Evolutionary conservation across 2,797 vertebrate genomes (phyloP).

Genomic region (Astyanax mexicanus): DNA sequence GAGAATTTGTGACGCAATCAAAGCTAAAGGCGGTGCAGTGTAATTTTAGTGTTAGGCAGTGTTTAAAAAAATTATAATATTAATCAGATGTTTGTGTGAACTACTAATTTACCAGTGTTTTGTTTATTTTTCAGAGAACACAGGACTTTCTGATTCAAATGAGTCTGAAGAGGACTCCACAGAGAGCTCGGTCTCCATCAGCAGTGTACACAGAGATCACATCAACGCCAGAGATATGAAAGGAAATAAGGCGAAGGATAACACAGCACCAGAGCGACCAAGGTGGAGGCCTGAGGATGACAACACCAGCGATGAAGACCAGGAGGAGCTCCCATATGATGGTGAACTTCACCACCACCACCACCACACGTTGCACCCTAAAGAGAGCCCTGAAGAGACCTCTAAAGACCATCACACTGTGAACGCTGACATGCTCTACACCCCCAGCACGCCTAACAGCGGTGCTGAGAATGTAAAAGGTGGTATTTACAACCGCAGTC

Average conservation of each 20-base stretch:
- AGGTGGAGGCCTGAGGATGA: constrained; percentile 57
- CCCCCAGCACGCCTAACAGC: background rate
- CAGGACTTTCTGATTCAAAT: constrained; percentile 63
- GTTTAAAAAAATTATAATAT: too few relatives aligned
- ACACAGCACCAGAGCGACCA: constrained; percentile 53
- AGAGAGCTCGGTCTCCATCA: constrained; percentile 57
- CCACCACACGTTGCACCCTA: constrained; percentile 57
- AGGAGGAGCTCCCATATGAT: constrained; percentile 85
- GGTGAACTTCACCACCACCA: constrained; percentile 63
- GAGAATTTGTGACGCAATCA: too few relatives aligned
- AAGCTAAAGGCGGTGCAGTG: too few relatives aligned
- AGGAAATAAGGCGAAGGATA: constrained; percentile 15
- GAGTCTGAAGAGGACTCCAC: constrained; percentile 64
- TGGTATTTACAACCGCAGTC: background rate
- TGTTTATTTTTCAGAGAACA: constrained; percentile 61
- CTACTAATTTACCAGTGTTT: background rate
- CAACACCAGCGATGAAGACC: constrained; percentile 81
- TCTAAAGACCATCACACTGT: constrained; percentile 19
- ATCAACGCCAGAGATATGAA: constrained; percentile 50
- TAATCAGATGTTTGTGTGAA: background rate
- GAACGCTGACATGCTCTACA: background rate
- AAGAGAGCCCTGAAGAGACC: constrained; percentile 34
- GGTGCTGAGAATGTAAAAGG: background rate
- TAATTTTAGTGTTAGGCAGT: too few relatives aligned
- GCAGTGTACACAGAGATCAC: constrained; percentile 36